Evolutionary conservation across 1,140 invertebrate genomes (phyloP), one percentile per base, ranked within the genome.

Genomic region (Oedothorax gibbosus): DNA sequence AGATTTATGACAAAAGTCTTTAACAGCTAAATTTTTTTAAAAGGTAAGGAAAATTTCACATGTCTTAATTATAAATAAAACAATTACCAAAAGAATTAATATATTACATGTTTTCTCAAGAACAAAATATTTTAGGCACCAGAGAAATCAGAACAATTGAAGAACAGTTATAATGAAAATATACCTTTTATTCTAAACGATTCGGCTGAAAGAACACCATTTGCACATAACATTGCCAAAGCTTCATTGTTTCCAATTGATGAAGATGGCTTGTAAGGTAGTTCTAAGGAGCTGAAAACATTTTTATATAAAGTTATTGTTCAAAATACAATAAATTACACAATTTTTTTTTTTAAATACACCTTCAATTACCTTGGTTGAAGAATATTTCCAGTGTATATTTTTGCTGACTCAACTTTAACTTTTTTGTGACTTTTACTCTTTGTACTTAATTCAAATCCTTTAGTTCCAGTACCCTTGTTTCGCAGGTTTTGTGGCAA

Each of bases 391-490:
- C 90, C 90, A 11, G 89, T 89, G 88, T 87, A 90, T 10, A 88
- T 87, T 79, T 89, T 89, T 75, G 88, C 88, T n/a, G 89, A 88
- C 62, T 90, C 88, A 66, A 89, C 89, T 87, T 90, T 89, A 35
- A 90, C 89, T 83, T 89, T 90, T 75, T 89, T 90, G 87, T 91
- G 89, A 54, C 89, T 89, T 87, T 89, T 89, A 20, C 89, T 90
- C 87, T 90, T 91, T 50, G 90, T 90, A 20, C 89, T 91, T 68
- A 91, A 76, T 85, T 89, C 89, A 89, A 91, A 91, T 62, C 90
- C 90, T 57, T 88, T 88, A 76, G 90, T 88, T 85, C 89, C 88
- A 62, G 87, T 86, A 64, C 51, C 54, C 75, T 53, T 73, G 18
- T 86, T 87, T 49, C 87, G 78, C 54, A 88, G 88, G 65, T 81